Base-by-base conservation (phyloP, 2,888 invertebrate genomes). In the Vandiemenella viatica region DNA sequence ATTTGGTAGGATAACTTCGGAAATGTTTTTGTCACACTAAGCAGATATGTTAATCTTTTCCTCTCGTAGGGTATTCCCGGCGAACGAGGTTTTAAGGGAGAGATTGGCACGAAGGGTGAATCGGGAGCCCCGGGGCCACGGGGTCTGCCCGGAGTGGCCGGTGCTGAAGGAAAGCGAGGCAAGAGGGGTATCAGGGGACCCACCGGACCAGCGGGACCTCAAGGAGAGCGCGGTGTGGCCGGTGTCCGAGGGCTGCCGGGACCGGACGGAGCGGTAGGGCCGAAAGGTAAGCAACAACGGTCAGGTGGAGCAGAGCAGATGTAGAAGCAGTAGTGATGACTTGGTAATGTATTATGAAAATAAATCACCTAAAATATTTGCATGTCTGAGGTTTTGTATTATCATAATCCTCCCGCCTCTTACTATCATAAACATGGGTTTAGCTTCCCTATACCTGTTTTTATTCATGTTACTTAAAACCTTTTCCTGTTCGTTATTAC, bases 161-260 rank as follows among this genome's bases (percentile, higher is more conserved):
- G 88, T 1, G 74, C 80, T 1, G 83, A 87, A 61, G 88, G 84
- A 4, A 88, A 87, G 69, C 74, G 86, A 50, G 88, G 88, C 1
- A 86, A 85, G 62, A 69, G 84, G 53, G 86, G 87, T 1, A 74
- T 80, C 58, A 70, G 82, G 52, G 86, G 87, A n/a, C 80, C 84
- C 1, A 73, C 77, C 7, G 86, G 87, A 1, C 72, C 75, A 45
- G 60, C 73, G n/a, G 85, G 85, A 3, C 77, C 82, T 15, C 69
- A 73, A 57, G 86, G 88, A 20, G 86, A 87, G 65, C 70, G 84
- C 57, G 86, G 83, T 3, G 60, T 71, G 48, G 68, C 74, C 51
- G 82, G 83, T 21, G 69, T 65, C 4, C 63, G 79, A 59, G 85
- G 85, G 38, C 62, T 84, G 50, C 83, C 85, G 1, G 87, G 89